Percentiles rank a stretch among this genome's conserved stretches.
Evolutionary conservation across 2,113 vertebrate species (phyloP).

Genomic region (Emydocephalus ijimae): DNA sequence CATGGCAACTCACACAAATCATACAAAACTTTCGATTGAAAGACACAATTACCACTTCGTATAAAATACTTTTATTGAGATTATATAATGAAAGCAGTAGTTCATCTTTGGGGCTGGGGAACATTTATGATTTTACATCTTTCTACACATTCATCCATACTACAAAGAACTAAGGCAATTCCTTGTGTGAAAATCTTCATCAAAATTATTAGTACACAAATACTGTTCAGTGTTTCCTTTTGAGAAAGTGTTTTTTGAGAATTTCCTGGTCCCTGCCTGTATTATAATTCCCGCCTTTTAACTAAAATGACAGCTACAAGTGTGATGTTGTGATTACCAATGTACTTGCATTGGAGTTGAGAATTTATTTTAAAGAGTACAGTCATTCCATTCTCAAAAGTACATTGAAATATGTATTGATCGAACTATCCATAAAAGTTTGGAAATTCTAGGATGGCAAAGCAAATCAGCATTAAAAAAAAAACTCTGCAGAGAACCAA

Average conservation of each 20-base stretch:
- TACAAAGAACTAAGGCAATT: neutral
- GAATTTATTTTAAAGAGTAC: neutral
- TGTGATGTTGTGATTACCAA: neutral
- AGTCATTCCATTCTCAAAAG: neutral
- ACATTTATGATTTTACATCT: slow-evolving; percentile 33
- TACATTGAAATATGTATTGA: neutral
- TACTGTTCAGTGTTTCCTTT: neutral
- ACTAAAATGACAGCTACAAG: neutral
- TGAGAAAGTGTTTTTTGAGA: neutral
- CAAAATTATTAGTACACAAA: neutral
- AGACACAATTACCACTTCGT: slow-evolving; percentile 68
- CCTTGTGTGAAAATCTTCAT: slow-evolving; percentile 58
- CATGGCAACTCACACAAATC: too few relatives aligned
- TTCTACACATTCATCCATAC: slow-evolving; percentile 37
- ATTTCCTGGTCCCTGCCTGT: neutral
- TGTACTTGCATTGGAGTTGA: neutral
- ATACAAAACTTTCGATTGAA: slow-evolving; percentile 47
- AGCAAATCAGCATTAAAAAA: neutral
- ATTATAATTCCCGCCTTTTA: neutral
- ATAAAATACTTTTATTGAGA: slow-evolving; percentile 71
- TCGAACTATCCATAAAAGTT: neutral
- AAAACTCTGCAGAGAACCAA: neutral
- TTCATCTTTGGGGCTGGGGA: slow-evolving; percentile 43
- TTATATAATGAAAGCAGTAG: slow-evolving; percentile 30
- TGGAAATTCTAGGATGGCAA: neutral